phyloP scores from a whole-genome alignment of 2,888 invertebrate species.

The Philaethria dido region DNA sequence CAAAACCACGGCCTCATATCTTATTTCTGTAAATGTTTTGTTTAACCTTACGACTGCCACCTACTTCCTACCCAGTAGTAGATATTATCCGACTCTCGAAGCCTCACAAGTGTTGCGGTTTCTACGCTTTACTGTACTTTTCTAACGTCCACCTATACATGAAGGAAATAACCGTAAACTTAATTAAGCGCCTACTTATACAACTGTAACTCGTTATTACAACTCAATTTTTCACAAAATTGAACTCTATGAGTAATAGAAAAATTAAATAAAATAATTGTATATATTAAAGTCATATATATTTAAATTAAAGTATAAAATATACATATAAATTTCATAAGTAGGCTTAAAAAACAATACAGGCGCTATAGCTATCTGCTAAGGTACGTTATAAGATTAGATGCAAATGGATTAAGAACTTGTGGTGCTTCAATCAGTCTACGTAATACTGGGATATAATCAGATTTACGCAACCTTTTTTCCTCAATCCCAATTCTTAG shows the following conservation, averaged over 20 bases:
- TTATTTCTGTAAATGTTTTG: slow-evolving; percentile 81
- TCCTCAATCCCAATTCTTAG: slow-evolving; percentile 46
- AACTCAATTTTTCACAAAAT: background rate
- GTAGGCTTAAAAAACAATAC: slow-evolving; percentile 15
- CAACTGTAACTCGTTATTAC: slow-evolving; percentile 40
- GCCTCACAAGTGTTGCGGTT: slow-evolving; percentile 78
- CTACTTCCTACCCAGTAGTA: slow-evolving; percentile 77
- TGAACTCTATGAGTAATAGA: slow-evolving; percentile 23
- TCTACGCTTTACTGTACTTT: slow-evolving; percentile 66
- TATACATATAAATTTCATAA: slow-evolving; percentile 1
- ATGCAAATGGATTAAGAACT: slow-evolving; percentile 79
- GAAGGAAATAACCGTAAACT: slow-evolving; percentile 50
- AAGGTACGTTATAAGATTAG: slow-evolving; percentile 82
- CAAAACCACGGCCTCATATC: slow-evolving; percentile 72
- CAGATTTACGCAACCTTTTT: slow-evolving; percentile 56
- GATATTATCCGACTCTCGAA: slow-evolving; percentile 77
- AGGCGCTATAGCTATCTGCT: slow-evolving; percentile 53
- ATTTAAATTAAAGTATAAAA: background rate
- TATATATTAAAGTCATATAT: background rate
- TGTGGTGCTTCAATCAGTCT: slow-evolving; percentile 77
- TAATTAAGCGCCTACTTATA: slow-evolving; percentile 42
- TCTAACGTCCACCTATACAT: slow-evolving; percentile 46
- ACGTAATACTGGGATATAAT: slow-evolving; percentile 66
- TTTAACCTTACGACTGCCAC: slow-evolving; percentile 82
- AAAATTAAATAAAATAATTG: slow-evolving; percentile 6